A percentile compares a stretch with the other conserved stretches of the same genome.
Evolutionary conservation across 2,888 invertebrate genomes (phyloP).

Genomic region (Aradus depressus): DNA sequence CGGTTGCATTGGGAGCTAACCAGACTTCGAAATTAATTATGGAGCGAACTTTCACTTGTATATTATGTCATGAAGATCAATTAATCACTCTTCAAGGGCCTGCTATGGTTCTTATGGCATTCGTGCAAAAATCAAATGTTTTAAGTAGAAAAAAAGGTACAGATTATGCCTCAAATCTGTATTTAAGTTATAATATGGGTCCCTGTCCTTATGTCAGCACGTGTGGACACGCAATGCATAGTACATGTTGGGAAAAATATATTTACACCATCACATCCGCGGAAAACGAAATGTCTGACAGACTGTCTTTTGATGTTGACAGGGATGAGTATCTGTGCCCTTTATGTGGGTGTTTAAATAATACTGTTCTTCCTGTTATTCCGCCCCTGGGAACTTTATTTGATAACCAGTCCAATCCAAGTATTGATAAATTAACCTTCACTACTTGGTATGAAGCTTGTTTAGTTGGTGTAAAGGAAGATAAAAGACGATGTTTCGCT

Average conservation of each 20-base stretch:
- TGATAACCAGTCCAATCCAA: neutral
- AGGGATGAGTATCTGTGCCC: conserved; percentile 94
- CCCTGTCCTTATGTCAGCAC: conserved; percentile 79
- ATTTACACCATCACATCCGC: conserved; percentile 76
- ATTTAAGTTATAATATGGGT: conserved; percentile 35
- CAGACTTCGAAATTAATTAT: conserved; percentile 42
- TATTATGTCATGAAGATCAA: conserved; percentile 90
- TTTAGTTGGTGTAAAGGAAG: too few species aligned
- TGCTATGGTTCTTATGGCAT: conserved; percentile 80
- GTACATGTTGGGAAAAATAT: conserved; percentile 85
- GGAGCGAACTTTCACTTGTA: conserved; percentile 65
- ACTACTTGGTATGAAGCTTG: conserved; percentile 53
- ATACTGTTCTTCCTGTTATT: conserved; percentile 81
- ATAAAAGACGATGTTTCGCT: too few species aligned
- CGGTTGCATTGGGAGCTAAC: conserved; percentile 47
- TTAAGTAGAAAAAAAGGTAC: conserved; percentile 46
- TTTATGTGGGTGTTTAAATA: conserved; percentile 90
- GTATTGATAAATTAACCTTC: conserved; percentile 35
- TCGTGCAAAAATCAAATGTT: conserved; percentile 82
- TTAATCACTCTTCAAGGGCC: conserved; percentile 56
- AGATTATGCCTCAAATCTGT: too few species aligned
- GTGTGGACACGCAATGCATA: conserved; percentile 97
- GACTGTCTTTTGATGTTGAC: conserved; percentile 79
- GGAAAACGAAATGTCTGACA: conserved; percentile 73
- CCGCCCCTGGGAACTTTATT: conserved; percentile 50